These are phyloP conservation scores for Harpegnathos saltator DNA, from an alignment of 1,140 invertebrate species.

Conservation along the genomic window DNA sequence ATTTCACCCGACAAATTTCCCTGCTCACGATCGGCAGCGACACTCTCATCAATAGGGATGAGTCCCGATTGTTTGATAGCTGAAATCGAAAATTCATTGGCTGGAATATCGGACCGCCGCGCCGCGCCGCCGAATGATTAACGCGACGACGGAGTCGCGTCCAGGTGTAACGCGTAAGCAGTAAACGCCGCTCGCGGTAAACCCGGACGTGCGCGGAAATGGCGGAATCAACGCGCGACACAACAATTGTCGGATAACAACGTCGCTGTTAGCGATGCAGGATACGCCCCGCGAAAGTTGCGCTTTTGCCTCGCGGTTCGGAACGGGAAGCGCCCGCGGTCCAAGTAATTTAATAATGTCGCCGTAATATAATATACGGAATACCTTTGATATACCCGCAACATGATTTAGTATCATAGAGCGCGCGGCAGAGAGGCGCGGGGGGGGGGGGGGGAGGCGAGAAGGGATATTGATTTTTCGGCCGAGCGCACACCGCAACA, in stretches of 20 bases:
- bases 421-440: no score
- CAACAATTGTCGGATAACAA: slow-evolving; percentile 19
- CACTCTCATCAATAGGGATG: slow-evolving; percentile 77
- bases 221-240: no score
- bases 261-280: slow-evolving; percentile 10
- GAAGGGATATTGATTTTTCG: slow-evolving; percentile 24
- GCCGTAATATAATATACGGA: slow-evolving; percentile 27
- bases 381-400: slow-evolving; percentile 28
- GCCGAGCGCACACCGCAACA: neutral
- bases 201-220: neutral
- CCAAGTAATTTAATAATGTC: slow-evolving; percentile 51
- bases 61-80: neutral
- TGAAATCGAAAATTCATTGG: slow-evolving; percentile 36
- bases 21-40: slow-evolving; percentile 76
- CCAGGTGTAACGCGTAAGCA: no score
- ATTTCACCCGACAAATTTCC: slow-evolving; percentile 67
- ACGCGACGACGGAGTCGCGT: no score
- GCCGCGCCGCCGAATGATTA: neutral
- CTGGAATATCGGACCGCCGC: neutral
- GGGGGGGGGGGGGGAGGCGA: no score
- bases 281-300: slow-evolving; percentile 9
- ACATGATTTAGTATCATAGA: slow-evolving; percentile 23
- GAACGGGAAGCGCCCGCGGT: neutral
- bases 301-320: neutral
- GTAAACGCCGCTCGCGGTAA: no score